A percentile compares a stretch with the other conserved stretches of the same genome.
Conservation (phyloP, 1,140 invertebrate genomes). For the Bradynema listronoti region DNA sequence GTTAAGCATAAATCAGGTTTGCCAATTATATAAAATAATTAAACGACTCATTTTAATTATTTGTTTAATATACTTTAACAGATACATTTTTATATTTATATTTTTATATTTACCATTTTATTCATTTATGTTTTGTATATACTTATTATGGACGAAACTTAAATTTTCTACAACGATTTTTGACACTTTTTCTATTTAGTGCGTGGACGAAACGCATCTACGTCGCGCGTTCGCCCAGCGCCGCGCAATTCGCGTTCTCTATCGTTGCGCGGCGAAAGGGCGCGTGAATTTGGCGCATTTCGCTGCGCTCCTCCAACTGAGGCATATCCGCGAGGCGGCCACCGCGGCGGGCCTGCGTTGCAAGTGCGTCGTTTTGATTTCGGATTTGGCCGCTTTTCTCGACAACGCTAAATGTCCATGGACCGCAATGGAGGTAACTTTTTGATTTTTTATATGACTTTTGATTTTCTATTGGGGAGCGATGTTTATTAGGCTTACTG, state of each 20-base stretch:
- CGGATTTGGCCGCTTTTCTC: constrained; percentile 92
- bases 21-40: neutral
- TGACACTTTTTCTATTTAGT: constrained; percentile 3
- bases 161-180: neutral
- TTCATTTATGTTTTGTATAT: neutral
- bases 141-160: neutral
- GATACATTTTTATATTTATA: neutral
- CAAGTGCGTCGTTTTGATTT: constrained; percentile 85
- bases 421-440: constrained; percentile 71
- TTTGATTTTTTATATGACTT: constrained; percentile 2
- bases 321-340: constrained; percentile 16
- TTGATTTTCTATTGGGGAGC: too few relatives aligned
- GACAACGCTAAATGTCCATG: constrained; percentile 99
- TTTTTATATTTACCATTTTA: neutral
- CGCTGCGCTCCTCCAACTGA: constrained; percentile 32
- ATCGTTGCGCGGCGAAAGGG: constrained; percentile 45
- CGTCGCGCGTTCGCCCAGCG: neutral
- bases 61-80: too few relatives aligned
- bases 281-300: constrained; percentile 48
- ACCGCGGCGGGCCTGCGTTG: too few relatives aligned
- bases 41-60: neutral
- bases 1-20: too few relatives aligned
- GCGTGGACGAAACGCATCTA: neutral
- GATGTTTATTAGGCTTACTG: neutral
- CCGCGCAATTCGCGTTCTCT: constrained; percentile 30